Conservation (phyloP, 1,140 invertebrate species). For the Ptiloglossa arizonensis region DNA sequence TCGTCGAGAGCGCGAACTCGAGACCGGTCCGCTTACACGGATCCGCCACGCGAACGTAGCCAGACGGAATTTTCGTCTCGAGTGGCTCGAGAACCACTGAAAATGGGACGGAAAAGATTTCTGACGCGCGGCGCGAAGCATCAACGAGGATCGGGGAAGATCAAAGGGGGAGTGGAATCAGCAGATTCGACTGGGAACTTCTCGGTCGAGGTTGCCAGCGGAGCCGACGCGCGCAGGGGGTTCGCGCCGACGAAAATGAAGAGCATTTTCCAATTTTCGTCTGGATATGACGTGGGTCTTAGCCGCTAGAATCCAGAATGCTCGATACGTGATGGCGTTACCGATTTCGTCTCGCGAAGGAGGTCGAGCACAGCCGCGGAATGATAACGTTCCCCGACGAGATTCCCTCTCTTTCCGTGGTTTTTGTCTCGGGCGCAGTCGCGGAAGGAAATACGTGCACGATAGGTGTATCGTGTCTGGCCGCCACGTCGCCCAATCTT, state of each 20-base stretch:
- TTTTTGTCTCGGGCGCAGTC: background rate
- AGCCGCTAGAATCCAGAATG: conserved; percentile 67
- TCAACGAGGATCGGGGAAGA: conserved; percentile 49
- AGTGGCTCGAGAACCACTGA: background rate
- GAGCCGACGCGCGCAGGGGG: conserved; percentile 16
- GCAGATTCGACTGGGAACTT: conserved; percentile 21
- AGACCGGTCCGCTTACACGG: too few relatives aligned
- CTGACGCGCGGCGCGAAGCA: background rate
- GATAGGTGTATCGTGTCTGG: background rate
- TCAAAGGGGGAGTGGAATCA: conserved; percentile 53
- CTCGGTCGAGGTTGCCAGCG: conserved; percentile 26
- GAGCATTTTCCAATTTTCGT: conserved; percentile 75
- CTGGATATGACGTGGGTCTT: conserved; percentile 67
- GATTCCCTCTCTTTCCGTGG: background rate
- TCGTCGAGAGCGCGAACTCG: too few relatives aligned
- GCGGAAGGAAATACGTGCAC: background rate
- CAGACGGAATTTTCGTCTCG: too few relatives aligned
- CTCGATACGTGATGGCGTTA: conserved; percentile 69
- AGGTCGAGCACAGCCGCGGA: conserved; percentile 53
- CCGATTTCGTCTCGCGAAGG: conserved; percentile 56
- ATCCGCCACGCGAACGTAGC: too few relatives aligned
- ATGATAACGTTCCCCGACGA: conserved; percentile 60
- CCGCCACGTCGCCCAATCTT: background rate
- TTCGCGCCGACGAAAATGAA: conserved; percentile 63
- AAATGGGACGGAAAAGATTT: background rate